Percentiles rank a stretch among this genome's conserved stretches.
Conservation (phyloP, 2,888 invertebrate genomes). For the Cetonia aurata region DNA sequence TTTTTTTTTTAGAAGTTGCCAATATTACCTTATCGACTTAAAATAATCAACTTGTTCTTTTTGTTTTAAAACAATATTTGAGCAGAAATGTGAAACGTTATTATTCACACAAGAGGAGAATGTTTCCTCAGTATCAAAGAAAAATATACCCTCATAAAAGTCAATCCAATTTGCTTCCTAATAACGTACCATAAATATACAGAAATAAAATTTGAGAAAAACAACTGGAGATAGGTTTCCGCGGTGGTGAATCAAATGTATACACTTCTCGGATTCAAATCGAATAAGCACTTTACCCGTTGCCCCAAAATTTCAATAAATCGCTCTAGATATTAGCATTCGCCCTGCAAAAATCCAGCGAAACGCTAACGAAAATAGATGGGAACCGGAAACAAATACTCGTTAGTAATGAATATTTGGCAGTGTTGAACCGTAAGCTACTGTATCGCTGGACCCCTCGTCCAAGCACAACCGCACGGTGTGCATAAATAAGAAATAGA, state of each 20-base stretch:
- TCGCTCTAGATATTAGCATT: conserved; percentile 21
- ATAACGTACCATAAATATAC: neutral
- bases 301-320: conserved; percentile 31
- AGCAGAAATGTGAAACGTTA: too few species aligned
- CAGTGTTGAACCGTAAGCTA: conserved; percentile 42
- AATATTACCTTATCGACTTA: too few species aligned
- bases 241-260: conserved; percentile 1
- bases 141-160: neutral
- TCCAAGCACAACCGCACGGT: neutral
- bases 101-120: too few species aligned
- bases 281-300: conserved; percentile 24
- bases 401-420: conserved; percentile 52
- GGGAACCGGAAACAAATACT: conserved; percentile 51
- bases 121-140: too few species aligned
- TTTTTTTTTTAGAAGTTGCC: too few species aligned
- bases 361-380: conserved; percentile 34
- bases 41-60: too few species aligned
- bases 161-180: too few species aligned
- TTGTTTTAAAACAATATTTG: too few species aligned
- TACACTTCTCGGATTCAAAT: conserved; percentile 3
- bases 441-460: conserved; percentile 21
- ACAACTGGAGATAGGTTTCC: neutral
- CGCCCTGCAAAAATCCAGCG: conserved; percentile 11
- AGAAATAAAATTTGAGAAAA: neutral
- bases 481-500: conserved; percentile 32